Evolutionary conservation across 2,113 vertebrate genomes (phyloP), one percentile per base, ranked within the genome.

Genomic region (Corynorhinus townsendii): DNA sequence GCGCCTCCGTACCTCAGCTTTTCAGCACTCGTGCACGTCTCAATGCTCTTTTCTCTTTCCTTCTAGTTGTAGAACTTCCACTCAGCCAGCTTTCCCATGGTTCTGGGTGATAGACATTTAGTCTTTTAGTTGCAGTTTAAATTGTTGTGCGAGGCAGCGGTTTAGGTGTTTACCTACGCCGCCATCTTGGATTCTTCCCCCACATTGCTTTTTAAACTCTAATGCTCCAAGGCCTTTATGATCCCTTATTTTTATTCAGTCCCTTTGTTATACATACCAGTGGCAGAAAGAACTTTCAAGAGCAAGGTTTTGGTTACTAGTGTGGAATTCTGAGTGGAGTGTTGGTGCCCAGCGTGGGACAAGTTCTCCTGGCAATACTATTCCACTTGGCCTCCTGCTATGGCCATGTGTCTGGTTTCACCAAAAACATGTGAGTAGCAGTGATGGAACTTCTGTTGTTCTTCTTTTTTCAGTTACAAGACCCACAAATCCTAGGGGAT

Each of bases 321-420:
- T 38, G 2, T 40, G 4, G 2, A 84, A 19, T 77, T 52, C 62
- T 73, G 22, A 40, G 4, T 90, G 26, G 17, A 1, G 38, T 3
- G 11, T 59, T 11, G 0, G 10, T 62, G 7, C 7, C 35, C 28
- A 52, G 1, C 3, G 7, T 22, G 17, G 9, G 15, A 40, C 11
- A 49, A 28, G 30, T 11, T 77, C 56, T 83, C n/a, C 19, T 3
- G 38, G 11, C 1, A 33, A 0, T 3, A 24, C 4, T 1, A 9
- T 5, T 45, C 7, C 1, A 59, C 3, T 1, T 22, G 80, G 16
- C 20, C 54, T 94, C 15, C 28, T 71, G 30, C 20, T 73, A 2
- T 66, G 5, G 3, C 35, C 12, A 19, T 16, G 10, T 66, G 22
- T 45, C 24, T 82, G 11, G 0, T 83, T 73, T 73, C 16, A 64